Evolutionary conservation across 2,888 invertebrate species (phyloP), one percentile per base, ranked within the genome.

Genomic region (Drosophila prolongata): DNA sequence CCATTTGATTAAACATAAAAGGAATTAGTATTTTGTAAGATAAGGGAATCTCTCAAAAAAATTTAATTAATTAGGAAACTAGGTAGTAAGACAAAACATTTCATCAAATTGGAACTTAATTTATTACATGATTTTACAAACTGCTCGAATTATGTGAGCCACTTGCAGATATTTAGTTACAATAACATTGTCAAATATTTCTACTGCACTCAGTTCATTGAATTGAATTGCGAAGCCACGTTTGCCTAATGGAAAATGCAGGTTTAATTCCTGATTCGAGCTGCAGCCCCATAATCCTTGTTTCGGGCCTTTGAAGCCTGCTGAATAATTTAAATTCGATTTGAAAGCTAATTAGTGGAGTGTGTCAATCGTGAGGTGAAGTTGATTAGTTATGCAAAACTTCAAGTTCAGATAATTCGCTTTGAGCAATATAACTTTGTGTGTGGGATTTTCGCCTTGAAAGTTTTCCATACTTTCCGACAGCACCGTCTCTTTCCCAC

Each of bases 321-420:
- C 14, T 66, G 65, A 66, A 66, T 66, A 46, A 66, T 53, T 67
- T 46, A 67, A 67, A 47, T 67, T 66, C 67, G 46, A 46, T 67
- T 65, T 47, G 68, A 54, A 47, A 67, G 66, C 68, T 66, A 66
- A 66, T 66, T 67, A 47, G 54, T 35, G 68, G 54, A 64, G 64
- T 62, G 62, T 62, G 62, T 62, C 35, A 54, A 54, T 54, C 46
- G 34, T 66, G 38, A 38, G 52, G 65, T 24, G 43, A 16, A 37
- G 5, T 30, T 52, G 67, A 47, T 67, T 47, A 47, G 53, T 46
- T 35, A 66, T 65, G 43, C 65, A 52, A 14, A 47, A 10, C 62
- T 54, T 10, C 38, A 19, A 24, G 42, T 35, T 53, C 1, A 34
- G 62, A 34, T 43, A 62, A 64, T 49, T 49, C n/a, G 64, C 43